A percentile compares a stretch with the other conserved stretches of the same genome.
Evolutionary conservation across 2,113 vertebrate species (phyloP).

Genomic region (Chloroceryle aenea): DNA sequence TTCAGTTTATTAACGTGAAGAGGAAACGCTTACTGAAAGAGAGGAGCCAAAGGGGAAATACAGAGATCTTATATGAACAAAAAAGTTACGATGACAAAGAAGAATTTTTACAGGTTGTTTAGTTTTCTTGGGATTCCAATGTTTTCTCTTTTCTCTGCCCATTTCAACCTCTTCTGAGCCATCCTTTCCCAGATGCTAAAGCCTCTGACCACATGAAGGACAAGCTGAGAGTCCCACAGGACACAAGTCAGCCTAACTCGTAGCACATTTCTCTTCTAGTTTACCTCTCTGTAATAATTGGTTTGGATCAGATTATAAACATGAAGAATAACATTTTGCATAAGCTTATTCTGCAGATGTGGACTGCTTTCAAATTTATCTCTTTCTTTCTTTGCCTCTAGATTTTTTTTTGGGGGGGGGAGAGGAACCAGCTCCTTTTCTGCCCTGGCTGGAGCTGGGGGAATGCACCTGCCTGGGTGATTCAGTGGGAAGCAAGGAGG

Average conservation of each 20-base stretch:
- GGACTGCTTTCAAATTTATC: not conserved
- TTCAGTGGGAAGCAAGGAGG: accelerated
- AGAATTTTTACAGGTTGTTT: not conserved
- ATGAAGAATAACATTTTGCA: not conserved
- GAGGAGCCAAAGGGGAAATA: not conserved
- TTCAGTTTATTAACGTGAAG: not conserved
- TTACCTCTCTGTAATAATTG: not conserved
- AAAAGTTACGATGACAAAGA: not conserved
- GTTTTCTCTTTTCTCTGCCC: not conserved
- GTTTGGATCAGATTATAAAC: not conserved
- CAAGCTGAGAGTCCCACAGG: not conserved
- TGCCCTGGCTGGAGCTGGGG: not conserved
- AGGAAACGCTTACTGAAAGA: not conserved
- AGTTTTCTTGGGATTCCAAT: not conserved
- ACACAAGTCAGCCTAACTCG: not conserved
- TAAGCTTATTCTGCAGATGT: not conserved
- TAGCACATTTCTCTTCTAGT: not conserved
- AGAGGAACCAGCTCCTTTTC: not conserved
- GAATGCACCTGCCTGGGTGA: not conserved
- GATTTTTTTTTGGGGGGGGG: not conserved
- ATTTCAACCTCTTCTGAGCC: not conserved
- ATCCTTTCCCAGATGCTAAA: not conserved
- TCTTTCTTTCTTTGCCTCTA: not conserved
- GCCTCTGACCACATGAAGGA: not conserved
- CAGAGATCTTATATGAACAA: not conserved